phyloP scores from a whole-genome alignment of 2,797 vertebrate genomes.

The Anolis apletophallus region DNA sequence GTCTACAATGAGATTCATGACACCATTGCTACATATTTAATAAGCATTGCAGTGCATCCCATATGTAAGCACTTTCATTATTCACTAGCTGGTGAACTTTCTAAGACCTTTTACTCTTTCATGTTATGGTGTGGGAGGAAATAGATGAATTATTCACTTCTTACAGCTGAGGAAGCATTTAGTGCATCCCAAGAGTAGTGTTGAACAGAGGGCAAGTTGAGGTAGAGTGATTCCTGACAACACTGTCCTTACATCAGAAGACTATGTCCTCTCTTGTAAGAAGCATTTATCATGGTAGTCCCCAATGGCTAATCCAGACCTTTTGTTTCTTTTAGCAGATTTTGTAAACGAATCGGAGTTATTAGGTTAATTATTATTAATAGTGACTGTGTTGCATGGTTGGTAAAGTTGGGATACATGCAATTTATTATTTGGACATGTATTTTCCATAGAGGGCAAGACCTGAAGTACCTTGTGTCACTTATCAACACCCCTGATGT shows the following conservation, averaged over 20 bases:
- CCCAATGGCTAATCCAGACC: neutral
- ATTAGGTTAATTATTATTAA: slow-evolving; percentile 33
- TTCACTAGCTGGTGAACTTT: slow-evolving; percentile 70
- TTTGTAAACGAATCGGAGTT: slow-evolving; percentile 9
- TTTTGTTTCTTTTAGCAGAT: slow-evolving; percentile 5
- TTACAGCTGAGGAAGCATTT: slow-evolving; percentile 85
- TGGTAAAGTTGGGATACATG: neutral
- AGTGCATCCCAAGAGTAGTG: slow-evolving; percentile 79
- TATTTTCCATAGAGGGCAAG: neutral
- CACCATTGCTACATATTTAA: slow-evolving; percentile 72
- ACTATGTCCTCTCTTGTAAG: slow-evolving; percentile 39
- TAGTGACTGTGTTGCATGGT: neutral
- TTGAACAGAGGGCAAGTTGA: slow-evolving; percentile 72
- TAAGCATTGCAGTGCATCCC: slow-evolving; percentile 56
- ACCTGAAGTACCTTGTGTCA: neutral
- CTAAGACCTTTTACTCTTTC: slow-evolving; percentile 65
- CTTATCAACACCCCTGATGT: neutral
- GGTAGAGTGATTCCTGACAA: slow-evolving; percentile 50
- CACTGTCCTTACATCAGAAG: slow-evolving; percentile 33
- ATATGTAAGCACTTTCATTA: slow-evolving; percentile 61
- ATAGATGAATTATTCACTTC: slow-evolving; percentile 88
- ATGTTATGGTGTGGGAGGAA: slow-evolving; percentile 55
- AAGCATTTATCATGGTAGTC: slow-evolving; percentile 18
- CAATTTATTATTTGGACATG: slow-evolving; percentile 8
- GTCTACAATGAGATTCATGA: slow-evolving; percentile 74